phyloP scores from a whole-genome alignment of 2,797 vertebrate species.

The Halcyon leucocephala region DNA sequence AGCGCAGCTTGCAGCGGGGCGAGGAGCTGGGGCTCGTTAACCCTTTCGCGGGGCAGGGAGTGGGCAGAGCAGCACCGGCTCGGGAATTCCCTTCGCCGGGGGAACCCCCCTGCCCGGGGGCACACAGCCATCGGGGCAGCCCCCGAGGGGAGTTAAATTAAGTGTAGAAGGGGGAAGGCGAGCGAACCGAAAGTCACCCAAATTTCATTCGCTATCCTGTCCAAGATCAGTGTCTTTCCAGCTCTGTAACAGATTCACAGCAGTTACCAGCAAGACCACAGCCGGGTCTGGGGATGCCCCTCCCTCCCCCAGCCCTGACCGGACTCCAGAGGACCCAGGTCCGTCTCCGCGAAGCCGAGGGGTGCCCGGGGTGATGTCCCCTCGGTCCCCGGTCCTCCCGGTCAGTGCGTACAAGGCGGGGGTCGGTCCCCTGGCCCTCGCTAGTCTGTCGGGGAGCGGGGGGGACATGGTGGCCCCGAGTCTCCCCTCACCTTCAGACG shows the following conservation, averaged over 20 bases:
- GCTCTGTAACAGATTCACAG: background rate
- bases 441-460: background rate
- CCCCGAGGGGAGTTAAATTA: too few species aligned
- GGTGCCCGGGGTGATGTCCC: background rate
- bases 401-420: rapidly evolving
- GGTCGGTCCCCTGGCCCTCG: background rate
- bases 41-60: background rate
- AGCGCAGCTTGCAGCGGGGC: background rate
- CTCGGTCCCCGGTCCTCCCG: rapidly evolving
- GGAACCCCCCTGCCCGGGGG: background rate
- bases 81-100: background rate
- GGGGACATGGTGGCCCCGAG: background rate
- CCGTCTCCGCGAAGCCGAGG: background rate
- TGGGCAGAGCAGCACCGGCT: background rate
- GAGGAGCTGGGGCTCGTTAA: background rate
- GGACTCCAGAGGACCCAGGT: background rate
- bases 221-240: rapidly evolving
- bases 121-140: background rate
- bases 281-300: background rate
- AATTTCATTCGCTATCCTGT: background rate
- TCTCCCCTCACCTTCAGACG: background rate
- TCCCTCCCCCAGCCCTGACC: background rate
- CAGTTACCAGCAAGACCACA: background rate
- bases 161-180: background rate
- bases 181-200: background rate